Base-by-base conservation (phyloP, 2,113 vertebrate genomes). In the Caretta caretta region DNA sequence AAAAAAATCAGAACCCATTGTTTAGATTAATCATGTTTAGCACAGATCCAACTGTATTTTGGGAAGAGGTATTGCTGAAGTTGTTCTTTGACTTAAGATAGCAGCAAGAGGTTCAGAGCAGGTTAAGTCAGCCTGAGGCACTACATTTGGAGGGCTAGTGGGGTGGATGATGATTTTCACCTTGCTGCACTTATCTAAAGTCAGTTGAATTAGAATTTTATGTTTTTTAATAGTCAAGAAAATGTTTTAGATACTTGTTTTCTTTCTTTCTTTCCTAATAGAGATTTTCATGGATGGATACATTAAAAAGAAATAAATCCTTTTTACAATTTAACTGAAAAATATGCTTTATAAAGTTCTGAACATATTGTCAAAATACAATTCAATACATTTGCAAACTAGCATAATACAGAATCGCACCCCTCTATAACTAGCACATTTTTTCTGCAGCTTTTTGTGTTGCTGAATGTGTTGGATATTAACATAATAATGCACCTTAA, bases 391-490 rank as follows among this genome's bases (percentile, higher is more conserved):
- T 4, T 72, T 90, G 65, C 3, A 3, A 79, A 89, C 57, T n/a
- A 57, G 31, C 59, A 22, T 16, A 83, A 65, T n/a, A 25, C 10
- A 76, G 69, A 54, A 50, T 80, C 96, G n/a, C 49, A 27, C 10
- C 69, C 3, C 14, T 86, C 88, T 51, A 56, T 92, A 50, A 46
- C 20, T 46, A 75, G 80, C 4, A 85, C 12, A 2, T 87, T 88
- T 94, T 49, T 69, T n/a, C 62, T 93, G 12, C 72, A 78, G 85
- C 13, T 96, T 87, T 93, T 46, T 56, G 50, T 95, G 42, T 87
- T 72, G 46, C 20, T 92, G 24, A 86, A 20, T 89, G 46, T 86
- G 38, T 49, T 83, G 76, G 54, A 48, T 95, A 42, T 92, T 65
- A 91, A 84, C 42, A 84, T 49, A 38, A 13, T 29, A 48, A 78